Percentiles rank a stretch among this genome's conserved stretches.
phyloP scores from a whole-genome alignment of 2,888 invertebrate genomes.

The Anarsia innoxiella region DNA sequence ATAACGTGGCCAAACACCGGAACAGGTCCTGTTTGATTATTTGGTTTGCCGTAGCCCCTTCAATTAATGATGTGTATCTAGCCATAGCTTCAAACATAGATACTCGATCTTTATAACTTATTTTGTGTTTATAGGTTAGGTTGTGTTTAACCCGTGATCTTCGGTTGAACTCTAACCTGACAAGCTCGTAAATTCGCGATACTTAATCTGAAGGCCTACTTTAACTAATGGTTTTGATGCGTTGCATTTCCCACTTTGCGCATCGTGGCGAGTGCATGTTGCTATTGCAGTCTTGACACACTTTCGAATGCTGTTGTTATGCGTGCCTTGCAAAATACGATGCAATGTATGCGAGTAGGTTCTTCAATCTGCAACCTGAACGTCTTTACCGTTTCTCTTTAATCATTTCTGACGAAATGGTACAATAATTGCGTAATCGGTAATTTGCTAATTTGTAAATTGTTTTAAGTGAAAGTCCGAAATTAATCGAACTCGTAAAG shows the following conservation, averaged over 20 bases:
- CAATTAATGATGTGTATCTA: constrained; percentile 4
- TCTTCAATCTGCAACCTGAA: constrained; percentile 24
- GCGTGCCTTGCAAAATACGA: constrained; percentile 64
- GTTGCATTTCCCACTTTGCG: constrained; percentile 55
- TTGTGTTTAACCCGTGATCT: too few relatives aligned
- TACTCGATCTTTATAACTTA: too few relatives aligned
- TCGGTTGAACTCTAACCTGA: too few relatives aligned
- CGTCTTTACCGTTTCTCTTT: constrained; percentile 11
- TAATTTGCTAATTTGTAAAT: too few relatives aligned
- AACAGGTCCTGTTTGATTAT: constrained; percentile 12
- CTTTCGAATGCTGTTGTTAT: constrained; percentile 69
- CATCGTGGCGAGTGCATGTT: constrained; percentile 44
- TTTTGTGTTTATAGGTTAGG: too few relatives aligned
- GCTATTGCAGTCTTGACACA: constrained; percentile 70
- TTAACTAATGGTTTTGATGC: constrained; percentile 42
- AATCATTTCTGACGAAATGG: constrained; percentile 9
- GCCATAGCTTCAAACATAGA: too few relatives aligned
- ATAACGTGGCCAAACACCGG: constrained; percentile 10
- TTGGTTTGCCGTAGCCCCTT: constrained; percentile 7
- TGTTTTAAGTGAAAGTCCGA: too few relatives aligned
- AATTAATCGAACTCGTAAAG: too few relatives aligned
- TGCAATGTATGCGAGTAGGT: constrained; percentile 44
- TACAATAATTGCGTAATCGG: too few relatives aligned
- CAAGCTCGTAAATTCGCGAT: too few relatives aligned
- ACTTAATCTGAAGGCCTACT: constrained; percentile 36